Evolutionary conservation across 2,888 invertebrate species (phyloP).

Genomic region (Hipparchia semele): DNA sequence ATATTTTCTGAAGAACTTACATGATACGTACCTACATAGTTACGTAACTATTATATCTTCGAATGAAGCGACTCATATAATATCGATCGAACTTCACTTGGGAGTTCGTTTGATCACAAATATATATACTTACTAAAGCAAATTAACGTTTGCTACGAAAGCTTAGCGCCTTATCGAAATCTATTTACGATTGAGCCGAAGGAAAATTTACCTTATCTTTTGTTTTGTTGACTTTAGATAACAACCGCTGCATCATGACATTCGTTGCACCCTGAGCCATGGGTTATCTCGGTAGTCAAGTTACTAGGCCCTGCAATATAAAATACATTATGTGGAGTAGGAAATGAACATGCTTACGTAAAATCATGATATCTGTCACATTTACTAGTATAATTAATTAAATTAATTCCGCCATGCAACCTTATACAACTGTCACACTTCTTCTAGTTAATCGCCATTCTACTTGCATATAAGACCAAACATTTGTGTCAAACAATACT

Average conservation of each 20-base stretch:
- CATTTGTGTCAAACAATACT: too few relatives aligned
- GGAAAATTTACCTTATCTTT: constrained; percentile 68
- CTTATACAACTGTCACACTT: background rate
- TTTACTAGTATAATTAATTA: background rate
- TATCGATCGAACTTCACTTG: too few relatives aligned
- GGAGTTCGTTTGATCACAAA: background rate
- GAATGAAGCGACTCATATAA: too few relatives aligned
- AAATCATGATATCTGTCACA: background rate
- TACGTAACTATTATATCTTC: background rate
- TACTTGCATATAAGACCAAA: too few relatives aligned
- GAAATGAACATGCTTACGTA: constrained; percentile 11
- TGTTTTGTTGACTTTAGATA: constrained; percentile 50
- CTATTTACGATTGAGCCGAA: constrained; percentile 43
- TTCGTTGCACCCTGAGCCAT: constrained; percentile 46
- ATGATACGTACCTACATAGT: background rate
- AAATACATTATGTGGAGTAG: constrained; percentile 2
- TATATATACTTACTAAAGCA: background rate
- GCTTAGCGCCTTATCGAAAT: constrained; percentile 23
- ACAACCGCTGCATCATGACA: constrained; percentile 48
- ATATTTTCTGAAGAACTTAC: too few relatives aligned
- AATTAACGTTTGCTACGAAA: constrained; percentile 6
- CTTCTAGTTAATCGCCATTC: background rate
- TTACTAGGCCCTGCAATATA: constrained; percentile 51
- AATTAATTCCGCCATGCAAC: background rate
- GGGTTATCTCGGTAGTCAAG: constrained; percentile 57